Evolutionary conservation across 1,140 invertebrate genomes (phyloP), one percentile per base, ranked within the genome.

Genomic region (Sminthurinus signatus): DNA sequence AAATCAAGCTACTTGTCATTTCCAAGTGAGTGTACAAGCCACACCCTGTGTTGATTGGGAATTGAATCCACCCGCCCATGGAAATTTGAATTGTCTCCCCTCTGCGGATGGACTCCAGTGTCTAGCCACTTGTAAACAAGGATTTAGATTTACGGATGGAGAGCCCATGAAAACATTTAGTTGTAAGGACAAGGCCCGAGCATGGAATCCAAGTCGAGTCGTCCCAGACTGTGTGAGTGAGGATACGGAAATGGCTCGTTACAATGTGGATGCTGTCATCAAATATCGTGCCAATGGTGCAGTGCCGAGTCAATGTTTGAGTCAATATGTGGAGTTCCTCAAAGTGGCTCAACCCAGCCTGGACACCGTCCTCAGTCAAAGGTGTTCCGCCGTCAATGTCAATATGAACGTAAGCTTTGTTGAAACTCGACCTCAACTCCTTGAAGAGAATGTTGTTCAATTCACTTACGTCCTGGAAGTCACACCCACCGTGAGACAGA

Each of bases 11-110:
- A 83, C 83, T 36, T 97, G 94, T 77, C 83, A 96, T 74, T 98
- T 96, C 85, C 94, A 97, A 81, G 91, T 91, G 5, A 88, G 88
- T 0, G 88, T 93, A 2, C 89, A 95, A 83, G 90, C 94, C 2
- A 92, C 92, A 1, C 88, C 89, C 17, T 98, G 94, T 74, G 91
- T 93, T 1, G 88, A 93, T 73, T 96, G 92, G 91, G 92, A 96
- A 75, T 74, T 97, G 1, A 86, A 86, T 75, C 82, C 88, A 21
- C 93, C 94, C 10, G 85, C 87, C 1, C 88, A 95, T 76, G 93
- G 93, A 39, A 87, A 85, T 58, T 79, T 96, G 0, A 92, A 93
- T 73, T 97, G 94, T 73, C 76, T 89, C 4, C 85, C 88, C 25
- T 65, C 67, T 8, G 64, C 69, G 17, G 84, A 83, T 73, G 89